Conservation (phyloP, 1,140 invertebrate species). For the Bombus sylvicola region DNA sequence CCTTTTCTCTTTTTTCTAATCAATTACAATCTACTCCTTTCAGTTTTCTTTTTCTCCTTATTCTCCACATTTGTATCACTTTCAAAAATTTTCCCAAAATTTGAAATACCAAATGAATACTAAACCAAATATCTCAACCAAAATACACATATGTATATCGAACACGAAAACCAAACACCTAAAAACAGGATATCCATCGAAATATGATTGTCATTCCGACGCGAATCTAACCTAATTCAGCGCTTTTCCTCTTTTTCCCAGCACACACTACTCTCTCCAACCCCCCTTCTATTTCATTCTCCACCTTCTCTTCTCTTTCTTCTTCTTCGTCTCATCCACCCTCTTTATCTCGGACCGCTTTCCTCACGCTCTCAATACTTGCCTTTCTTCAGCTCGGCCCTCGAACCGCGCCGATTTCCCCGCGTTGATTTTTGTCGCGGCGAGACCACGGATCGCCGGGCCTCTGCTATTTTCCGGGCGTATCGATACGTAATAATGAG, state of each 20-base stretch:
- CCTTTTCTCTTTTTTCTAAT: too few relatives aligned
- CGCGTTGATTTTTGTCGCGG: conserved; percentile 47
- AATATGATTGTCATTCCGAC: too few relatives aligned
- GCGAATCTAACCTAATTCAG: too few relatives aligned
- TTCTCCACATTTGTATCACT: too few relatives aligned
- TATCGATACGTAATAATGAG: conserved; percentile 80
- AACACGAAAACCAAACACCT: too few relatives aligned
- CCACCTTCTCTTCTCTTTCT: background rate
- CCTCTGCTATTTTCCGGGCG: conserved; percentile 74
- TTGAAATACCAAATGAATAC: too few relatives aligned
- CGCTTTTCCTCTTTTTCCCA: background rate
- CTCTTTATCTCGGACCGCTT: conserved; percentile 9
- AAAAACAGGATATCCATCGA: too few relatives aligned
- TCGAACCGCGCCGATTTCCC: conserved; percentile 24
- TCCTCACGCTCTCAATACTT: conserved; percentile 46
- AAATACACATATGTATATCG: too few relatives aligned
- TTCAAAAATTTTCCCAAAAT: fast-evolving
- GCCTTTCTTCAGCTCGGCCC: conserved; percentile 47
- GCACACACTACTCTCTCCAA: background rate
- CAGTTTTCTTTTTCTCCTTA: too few relatives aligned
- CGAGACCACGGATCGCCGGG: conserved; percentile 52
- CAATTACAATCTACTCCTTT: too few relatives aligned
- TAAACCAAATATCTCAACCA: too few relatives aligned
- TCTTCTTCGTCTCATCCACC: background rate
- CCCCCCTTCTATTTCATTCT: too few relatives aligned